Evolutionary conservation across 37 sponge, comb jelly and placozoan genomes (phyloP).

Genomic region (Haliclona indistincta): DNA sequence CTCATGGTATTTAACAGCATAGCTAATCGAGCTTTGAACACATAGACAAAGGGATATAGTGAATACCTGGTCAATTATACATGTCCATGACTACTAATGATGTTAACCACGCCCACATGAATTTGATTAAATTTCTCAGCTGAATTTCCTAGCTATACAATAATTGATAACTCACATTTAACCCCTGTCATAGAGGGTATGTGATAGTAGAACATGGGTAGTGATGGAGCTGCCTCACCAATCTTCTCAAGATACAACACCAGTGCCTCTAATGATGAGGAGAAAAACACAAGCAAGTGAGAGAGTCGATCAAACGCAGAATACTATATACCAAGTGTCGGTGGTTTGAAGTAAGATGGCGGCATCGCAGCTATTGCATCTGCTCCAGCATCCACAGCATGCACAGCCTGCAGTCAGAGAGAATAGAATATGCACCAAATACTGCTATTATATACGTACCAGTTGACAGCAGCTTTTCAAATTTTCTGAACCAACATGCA

Average conservation of each 20-base stretch:
- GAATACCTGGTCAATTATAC: too few relatives aligned
- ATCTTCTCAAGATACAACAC: constrained; percentile 61
- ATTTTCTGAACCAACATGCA: constrained; percentile 78
- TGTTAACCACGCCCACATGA: too few relatives aligned
- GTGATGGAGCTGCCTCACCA: constrained; percentile 49
- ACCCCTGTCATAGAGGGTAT: constrained; percentile 66
- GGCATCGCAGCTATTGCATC: constrained; percentile 71
- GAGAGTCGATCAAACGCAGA: neutral
- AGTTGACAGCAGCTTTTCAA: constrained; percentile 73
- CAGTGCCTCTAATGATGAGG: constrained; percentile 46
- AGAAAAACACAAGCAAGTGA: neutral
- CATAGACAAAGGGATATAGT: too few relatives aligned
- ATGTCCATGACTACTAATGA: too few relatives aligned
- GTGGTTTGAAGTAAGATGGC: constrained; percentile 66
- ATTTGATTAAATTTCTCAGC: too few relatives aligned
- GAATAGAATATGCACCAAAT: neutral
- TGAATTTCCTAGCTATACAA: too few relatives aligned
- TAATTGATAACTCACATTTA: constrained; percentile 59
- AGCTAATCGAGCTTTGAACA: too few relatives aligned
- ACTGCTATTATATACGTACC: constrained; percentile 31
- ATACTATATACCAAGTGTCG: constrained; percentile 44
- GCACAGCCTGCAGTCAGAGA: constrained; percentile 42
- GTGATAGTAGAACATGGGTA: constrained; percentile 82
- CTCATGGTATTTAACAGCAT: too few relatives aligned
- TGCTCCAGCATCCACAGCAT: constrained; percentile 54